phyloP scores from a whole-genome alignment of 2,888 invertebrate species.

The Dichetophora obliterata region DNA sequence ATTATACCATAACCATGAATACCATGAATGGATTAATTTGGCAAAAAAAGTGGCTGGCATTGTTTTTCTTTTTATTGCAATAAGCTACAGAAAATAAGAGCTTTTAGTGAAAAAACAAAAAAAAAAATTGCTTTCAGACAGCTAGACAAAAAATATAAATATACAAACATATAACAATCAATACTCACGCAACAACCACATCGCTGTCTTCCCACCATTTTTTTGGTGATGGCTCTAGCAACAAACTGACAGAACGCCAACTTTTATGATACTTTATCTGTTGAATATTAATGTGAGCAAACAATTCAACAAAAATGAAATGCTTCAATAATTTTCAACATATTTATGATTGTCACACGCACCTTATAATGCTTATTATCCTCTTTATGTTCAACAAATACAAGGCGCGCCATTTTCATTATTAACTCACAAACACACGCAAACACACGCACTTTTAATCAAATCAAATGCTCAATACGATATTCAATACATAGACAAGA shows the following conservation, averaged over 20 bases:
- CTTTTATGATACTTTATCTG: constrained; percentile 59
- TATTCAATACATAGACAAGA: not conserved
- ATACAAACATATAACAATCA: constrained; percentile 32
- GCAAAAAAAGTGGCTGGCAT: not conserved
- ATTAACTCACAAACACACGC: not conserved
- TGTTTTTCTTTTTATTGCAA: not conserved
- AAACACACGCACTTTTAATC: not conserved
- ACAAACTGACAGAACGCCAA: constrained; percentile 60
- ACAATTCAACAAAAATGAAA: not conserved
- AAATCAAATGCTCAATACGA: not conserved
- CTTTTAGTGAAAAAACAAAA: not conserved
- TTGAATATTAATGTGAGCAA: not conserved
- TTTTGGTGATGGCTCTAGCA: constrained; percentile 58
- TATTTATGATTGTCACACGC: constrained; percentile 3
- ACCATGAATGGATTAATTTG: too few relatives aligned
- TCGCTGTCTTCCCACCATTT: constrained; percentile 69
- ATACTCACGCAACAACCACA: constrained; percentile 68
- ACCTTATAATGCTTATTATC: constrained; percentile 56
- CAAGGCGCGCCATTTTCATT: constrained; percentile 59
- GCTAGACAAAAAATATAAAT: not conserved
- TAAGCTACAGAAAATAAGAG: too few relatives aligned
- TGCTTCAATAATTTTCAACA: not conserved
- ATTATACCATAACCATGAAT: not conserved
- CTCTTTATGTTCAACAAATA: constrained; percentile 56
- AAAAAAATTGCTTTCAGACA: not conserved